Evolutionary conservation across 2,797 vertebrate species (phyloP).

Genomic region (Platyrinchus mystaceus): DNA sequence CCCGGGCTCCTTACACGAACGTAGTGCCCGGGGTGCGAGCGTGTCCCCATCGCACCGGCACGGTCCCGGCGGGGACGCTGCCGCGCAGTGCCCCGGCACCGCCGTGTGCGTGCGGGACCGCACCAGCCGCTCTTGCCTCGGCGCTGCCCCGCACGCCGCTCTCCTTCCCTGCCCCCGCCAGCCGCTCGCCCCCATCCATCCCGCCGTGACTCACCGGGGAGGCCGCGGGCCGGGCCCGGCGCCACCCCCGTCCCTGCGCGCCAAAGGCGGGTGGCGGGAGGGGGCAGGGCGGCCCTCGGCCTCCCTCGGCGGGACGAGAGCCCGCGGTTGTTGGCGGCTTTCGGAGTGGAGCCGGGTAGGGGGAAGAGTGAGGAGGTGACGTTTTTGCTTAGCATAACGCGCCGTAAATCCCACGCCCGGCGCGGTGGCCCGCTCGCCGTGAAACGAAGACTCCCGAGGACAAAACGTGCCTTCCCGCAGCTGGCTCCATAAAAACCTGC

Average conservation of each 20-base stretch:
- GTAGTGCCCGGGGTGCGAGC: neutral
- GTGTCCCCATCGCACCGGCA: neutral
- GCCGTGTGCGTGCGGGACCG: neutral
- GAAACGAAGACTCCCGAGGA: neutral
- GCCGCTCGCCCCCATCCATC: constrained; percentile 57
- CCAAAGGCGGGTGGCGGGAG: constrained; percentile 6
- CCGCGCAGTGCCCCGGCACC: neutral
- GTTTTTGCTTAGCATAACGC: neutral
- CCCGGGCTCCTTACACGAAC: constrained; percentile 2
- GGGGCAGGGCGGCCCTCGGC: neutral
- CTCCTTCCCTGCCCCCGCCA: neutral
- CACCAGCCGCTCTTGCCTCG: neutral
- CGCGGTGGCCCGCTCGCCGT: neutral
- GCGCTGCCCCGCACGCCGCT: neutral
- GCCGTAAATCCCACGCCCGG: neutral
- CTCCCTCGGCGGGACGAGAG: neutral
- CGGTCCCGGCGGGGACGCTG: neutral
- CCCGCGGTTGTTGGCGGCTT: neutral
- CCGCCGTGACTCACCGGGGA: constrained; percentile 61
- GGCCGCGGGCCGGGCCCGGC: neutral
- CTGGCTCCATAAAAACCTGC: neutral
- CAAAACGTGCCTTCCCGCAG: neutral
- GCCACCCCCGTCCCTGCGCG: neutral
- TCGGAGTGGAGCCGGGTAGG: neutral
- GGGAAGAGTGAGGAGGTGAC: neutral